A percentile compares a stretch with the other conserved stretches of the same genome.
Conservation (phyloP, 2,797 vertebrate species). For the Sus cebifrons region DNA sequence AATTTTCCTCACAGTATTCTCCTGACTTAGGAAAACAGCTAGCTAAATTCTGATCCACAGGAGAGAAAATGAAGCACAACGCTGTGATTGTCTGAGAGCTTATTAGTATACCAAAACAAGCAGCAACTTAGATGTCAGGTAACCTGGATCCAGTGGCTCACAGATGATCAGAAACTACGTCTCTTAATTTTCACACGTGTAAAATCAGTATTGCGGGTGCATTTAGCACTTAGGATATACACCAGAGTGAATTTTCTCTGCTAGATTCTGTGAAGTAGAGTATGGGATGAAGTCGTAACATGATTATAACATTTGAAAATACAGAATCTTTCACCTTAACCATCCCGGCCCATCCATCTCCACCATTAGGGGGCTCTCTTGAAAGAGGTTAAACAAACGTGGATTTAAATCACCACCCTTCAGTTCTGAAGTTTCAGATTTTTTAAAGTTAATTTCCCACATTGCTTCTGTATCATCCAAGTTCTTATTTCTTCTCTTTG, state of each 20-base stretch:
- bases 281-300: neutral
- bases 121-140: neutral
- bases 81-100: neutral
- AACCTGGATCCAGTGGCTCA: neutral
- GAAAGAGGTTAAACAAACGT: neutral
- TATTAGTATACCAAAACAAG: neutral
- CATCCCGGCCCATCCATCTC: neutral
- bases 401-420: neutral
- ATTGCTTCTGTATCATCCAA: neutral
- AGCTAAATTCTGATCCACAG: slow-evolving; percentile 13
- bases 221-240: neutral
- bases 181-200: neutral
- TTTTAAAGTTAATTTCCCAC: neutral
- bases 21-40: neutral
- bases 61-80: neutral
- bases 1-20: neutral
- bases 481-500: neutral
- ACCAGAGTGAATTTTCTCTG: neutral
- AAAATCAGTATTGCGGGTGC: neutral
- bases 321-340: neutral
- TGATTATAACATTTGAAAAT: neutral
- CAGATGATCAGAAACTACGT: neutral
- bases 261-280: neutral
- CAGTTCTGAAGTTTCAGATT: neutral
- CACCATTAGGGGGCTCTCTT: neutral